Percentiles rank a stretch among this genome's conserved stretches.
phyloP scores from a whole-genome alignment of 1,140 invertebrate species.

The Cydia pomonella region DNA sequence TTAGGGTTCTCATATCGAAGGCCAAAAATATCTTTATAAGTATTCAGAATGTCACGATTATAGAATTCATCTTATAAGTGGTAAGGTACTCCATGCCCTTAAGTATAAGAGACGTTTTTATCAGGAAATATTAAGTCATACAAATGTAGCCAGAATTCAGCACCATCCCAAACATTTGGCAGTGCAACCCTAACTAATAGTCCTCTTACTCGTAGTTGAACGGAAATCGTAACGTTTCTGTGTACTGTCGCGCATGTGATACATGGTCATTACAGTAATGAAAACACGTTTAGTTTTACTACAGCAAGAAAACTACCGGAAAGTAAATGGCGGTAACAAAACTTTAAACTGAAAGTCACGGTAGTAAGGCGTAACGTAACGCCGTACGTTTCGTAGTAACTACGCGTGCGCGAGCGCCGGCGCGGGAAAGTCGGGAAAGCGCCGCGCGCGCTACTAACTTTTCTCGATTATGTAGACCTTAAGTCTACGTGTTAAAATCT shows the following conservation, averaged over 20 bases:
- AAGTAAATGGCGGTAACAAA: not conserved
- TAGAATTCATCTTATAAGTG: too few species aligned
- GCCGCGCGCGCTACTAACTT: conserved; percentile 50
- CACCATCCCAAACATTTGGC: too few species aligned
- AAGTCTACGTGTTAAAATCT: not conserved
- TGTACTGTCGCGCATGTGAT: not conserved
- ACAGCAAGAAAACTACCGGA: not conserved
- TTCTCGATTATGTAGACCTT: conserved; percentile 53
- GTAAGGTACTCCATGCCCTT: too few species aligned
- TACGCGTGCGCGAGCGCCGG: conserved; percentile 46
- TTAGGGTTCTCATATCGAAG: too few species aligned
- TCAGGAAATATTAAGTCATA: too few species aligned
- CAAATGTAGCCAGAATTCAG: too few species aligned
- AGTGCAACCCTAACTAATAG: too few species aligned
- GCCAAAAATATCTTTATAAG: too few species aligned
- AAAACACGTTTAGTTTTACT: conserved; percentile 16
- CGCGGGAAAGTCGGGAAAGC: conserved; percentile 77
- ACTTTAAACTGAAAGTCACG: conserved; percentile 25
- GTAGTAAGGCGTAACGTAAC: conserved; percentile 27
- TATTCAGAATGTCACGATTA: too few species aligned
- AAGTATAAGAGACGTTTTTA: too few species aligned
- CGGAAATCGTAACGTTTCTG: not conserved
- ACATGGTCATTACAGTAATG: not conserved
- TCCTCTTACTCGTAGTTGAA: too few species aligned
- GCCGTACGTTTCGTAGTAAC: conserved; percentile 37